Evolutionary conservation across 2,888 invertebrate genomes (phyloP).

Genomic region (Microctonus aethiopoides): DNA sequence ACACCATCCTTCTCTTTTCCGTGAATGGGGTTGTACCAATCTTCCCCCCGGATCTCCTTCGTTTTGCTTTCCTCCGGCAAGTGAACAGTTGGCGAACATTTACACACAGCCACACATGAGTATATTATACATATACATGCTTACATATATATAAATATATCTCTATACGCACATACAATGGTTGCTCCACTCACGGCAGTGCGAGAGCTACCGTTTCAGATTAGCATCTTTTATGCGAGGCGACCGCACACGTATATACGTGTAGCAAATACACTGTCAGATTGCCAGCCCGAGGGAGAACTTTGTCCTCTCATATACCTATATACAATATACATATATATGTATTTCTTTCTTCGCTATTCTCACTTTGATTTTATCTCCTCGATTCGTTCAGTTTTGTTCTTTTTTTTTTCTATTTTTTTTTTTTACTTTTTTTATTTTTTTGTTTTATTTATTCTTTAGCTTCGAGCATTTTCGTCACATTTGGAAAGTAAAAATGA

Average conservation of each 20-base stretch:
- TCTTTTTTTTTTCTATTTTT: not conserved
- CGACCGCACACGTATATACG: slow-evolving; percentile 27
- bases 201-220: slow-evolving; percentile 61
- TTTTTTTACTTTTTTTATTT: not conserved
- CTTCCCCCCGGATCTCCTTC: slow-evolving; percentile 56
- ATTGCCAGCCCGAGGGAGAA: slow-evolving; percentile 19
- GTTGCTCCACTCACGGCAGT: slow-evolving; percentile 56
- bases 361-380: slow-evolving; percentile 47
- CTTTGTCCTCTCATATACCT: not conserved
- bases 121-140: too few relatives aligned
- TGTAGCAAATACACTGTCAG: slow-evolving; percentile 7
- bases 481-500: not conserved
- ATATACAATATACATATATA: not conserved
- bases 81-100: slow-evolving; percentile 53
- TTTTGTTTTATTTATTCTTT: not conserved
- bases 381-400: slow-evolving; percentile 35
- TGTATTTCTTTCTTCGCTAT: not conserved
- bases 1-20: slow-evolving; percentile 23
- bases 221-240: slow-evolving; percentile 59
- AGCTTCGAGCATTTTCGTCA: not conserved
- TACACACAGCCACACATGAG: not conserved
- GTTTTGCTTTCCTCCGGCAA: slow-evolving; percentile 40
- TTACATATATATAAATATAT: too few relatives aligned
- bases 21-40: slow-evolving; percentile 44
- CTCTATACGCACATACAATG: slow-evolving; percentile 21